These are phyloP conservation scores for Leucophenga maculata DNA, from an alignment of 2,888 invertebrate genomes.

Conservation along the genomic window DNA sequence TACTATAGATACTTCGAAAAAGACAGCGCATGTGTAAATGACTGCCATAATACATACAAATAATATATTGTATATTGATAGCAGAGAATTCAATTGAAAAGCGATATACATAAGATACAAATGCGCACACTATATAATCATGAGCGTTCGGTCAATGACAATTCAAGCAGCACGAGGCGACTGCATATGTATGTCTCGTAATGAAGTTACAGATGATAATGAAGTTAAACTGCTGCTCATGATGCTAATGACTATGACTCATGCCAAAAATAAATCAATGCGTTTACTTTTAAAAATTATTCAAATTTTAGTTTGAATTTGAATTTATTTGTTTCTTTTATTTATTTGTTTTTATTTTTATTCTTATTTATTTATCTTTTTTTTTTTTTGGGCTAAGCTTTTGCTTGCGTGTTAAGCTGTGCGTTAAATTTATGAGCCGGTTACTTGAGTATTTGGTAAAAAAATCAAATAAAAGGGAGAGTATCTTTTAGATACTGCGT, in stretches of 20 bases:
- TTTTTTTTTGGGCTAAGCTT: not conserved
- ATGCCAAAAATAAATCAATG: constrained; percentile 20
- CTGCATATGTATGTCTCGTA: constrained; percentile 8
- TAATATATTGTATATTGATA: not conserved
- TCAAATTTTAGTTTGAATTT: not conserved
- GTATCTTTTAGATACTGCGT: too few species aligned
- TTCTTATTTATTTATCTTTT: not conserved
- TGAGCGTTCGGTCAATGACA: constrained; percentile 16
- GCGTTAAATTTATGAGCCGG: constrained; percentile 7
- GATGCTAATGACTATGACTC: constrained; percentile 31
- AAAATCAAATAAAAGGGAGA: not conserved
- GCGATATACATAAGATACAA: too few species aligned
- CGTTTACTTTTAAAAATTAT: too few species aligned
- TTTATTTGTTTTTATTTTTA: too few species aligned
- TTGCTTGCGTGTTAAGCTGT: constrained; percentile 7
- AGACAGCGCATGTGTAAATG: not conserved
- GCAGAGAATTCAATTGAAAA: not conserved
- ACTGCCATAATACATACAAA: not conserved
- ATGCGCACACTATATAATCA: not conserved
- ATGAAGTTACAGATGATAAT: not conserved
- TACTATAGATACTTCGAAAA: too few species aligned
- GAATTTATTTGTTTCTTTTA: not conserved
- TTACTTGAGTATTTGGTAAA: not conserved
- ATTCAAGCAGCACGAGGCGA: constrained; percentile 6
- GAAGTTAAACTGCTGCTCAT: constrained; percentile 32